Evolutionary conservation across 2,888 invertebrate genomes (phyloP).

Genomic region (Tortrix viridana): DNA sequence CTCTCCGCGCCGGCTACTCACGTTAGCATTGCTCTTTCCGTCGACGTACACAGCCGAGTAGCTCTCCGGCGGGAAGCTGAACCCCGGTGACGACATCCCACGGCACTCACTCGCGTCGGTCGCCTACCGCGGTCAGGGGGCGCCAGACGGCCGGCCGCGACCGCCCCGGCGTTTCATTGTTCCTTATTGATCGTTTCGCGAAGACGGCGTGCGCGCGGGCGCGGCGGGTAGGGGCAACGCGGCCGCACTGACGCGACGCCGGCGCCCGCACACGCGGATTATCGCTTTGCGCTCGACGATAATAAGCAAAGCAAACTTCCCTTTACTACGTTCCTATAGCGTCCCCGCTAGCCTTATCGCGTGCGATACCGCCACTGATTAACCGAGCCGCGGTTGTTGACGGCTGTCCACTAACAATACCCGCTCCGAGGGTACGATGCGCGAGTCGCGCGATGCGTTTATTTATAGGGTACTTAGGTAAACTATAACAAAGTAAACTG

Average conservation of each 20-base stretch:
- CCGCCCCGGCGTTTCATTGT: slow-evolving; percentile 59
- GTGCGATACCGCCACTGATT: slow-evolving; percentile 39
- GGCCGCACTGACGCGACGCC: slow-evolving; percentile 53
- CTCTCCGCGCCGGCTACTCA: slow-evolving; percentile 63
- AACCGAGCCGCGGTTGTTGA: slow-evolving; percentile 14
- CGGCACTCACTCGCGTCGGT: slow-evolving; percentile 46
- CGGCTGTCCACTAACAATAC: slow-evolving; percentile 16
- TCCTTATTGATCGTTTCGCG: slow-evolving; percentile 59
- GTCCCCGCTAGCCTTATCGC: slow-evolving; percentile 68
- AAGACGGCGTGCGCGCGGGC: slow-evolving; percentile 44
- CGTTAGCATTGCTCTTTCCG: slow-evolving; percentile 62
- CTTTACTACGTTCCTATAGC: slow-evolving; percentile 56
- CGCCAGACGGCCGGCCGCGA: slow-evolving; percentile 48
- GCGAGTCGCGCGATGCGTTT: slow-evolving; percentile 19
- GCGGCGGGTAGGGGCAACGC: slow-evolving; percentile 48
- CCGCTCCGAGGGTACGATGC: slow-evolving; percentile 19
- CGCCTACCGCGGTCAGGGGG: slow-evolving; percentile 46
- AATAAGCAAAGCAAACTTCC: slow-evolving; percentile 74
- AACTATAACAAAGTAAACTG: slow-evolving; percentile 31
- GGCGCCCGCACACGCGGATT: slow-evolving; percentile 59
- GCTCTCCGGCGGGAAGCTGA: slow-evolving; percentile 76
- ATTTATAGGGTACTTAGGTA: slow-evolving; percentile 31
- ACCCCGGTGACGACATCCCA: slow-evolving; percentile 64
- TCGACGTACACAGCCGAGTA: slow-evolving; percentile 74
- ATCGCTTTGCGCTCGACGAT: slow-evolving; percentile 64